Percentiles rank a stretch among this genome's conserved stretches.
phyloP scores from a whole-genome alignment of 2,797 vertebrate genomes.

The Mergus octosetaceus region DNA sequence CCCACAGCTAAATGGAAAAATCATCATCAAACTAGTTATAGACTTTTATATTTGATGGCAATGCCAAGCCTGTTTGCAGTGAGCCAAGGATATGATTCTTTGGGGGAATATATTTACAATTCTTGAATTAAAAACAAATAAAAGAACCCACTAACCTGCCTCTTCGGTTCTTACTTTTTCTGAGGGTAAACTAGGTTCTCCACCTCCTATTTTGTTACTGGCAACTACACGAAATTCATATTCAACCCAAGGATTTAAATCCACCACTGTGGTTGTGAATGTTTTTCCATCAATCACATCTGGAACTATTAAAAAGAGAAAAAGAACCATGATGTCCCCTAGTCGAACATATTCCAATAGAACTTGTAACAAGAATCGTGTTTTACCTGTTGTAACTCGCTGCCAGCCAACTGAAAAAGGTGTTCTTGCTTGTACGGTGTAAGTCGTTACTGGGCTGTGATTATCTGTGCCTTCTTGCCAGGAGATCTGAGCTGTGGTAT shows the following conservation, averaged over 20 bases:
- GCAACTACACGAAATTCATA: slow-evolving; percentile 96
- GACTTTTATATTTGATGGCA: neutral
- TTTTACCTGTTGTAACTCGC: slow-evolving; percentile 85
- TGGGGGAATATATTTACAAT: neutral
- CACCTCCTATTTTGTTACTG: slow-evolving; percentile 90
- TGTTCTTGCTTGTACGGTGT: slow-evolving; percentile 85
- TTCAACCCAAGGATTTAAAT: slow-evolving; percentile 96
- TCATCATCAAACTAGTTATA: neutral
- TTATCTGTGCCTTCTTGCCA: slow-evolving; percentile 88
- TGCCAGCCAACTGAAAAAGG: slow-evolving; percentile 93
- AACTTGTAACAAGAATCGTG: fast-evolving
- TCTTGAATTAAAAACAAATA: slow-evolving; percentile 54
- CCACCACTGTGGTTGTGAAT: slow-evolving; percentile 89
- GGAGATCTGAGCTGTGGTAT: slow-evolving; percentile 85
- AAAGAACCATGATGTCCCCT: fast-evolving
- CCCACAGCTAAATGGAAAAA: neutral
- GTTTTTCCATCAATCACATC: slow-evolving; percentile 88
- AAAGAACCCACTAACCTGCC: slow-evolving; percentile 86
- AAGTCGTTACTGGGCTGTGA: slow-evolving; percentile 87
- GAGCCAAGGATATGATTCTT: neutral
- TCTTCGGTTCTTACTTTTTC: slow-evolving; percentile 95
- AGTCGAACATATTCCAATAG: neutral
- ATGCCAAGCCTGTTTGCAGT: neutral
- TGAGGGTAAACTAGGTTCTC: slow-evolving; percentile 92
- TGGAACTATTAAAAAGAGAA: slow-evolving; percentile 80